A percentile compares a stretch with the other conserved stretches of the same genome.
phyloP scores from a whole-genome alignment of 2,113 vertebrate genomes.

The Naja naja region DNA sequence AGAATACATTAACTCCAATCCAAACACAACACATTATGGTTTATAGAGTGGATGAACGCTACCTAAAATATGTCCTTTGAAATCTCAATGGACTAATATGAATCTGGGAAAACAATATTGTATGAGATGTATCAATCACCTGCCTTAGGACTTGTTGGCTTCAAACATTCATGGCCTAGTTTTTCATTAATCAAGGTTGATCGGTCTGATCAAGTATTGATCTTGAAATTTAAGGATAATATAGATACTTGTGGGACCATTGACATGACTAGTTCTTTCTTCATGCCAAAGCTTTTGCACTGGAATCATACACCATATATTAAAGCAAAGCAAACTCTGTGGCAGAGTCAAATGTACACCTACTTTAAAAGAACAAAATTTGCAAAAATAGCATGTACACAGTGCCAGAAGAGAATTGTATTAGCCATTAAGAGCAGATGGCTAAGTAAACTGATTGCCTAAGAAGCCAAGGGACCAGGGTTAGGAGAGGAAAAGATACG shows the following conservation, averaged over 20 bases:
- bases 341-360: neutral
- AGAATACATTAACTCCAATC: neutral
- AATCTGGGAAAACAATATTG: neutral
- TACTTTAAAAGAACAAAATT: neutral
- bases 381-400: neutral
- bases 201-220: neutral
- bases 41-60: neutral
- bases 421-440: neutral
- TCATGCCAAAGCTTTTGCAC: neutral
- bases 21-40: neutral
- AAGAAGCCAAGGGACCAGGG: neutral
- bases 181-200: neutral
- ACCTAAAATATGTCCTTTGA: neutral
- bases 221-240: neutral
- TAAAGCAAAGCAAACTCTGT: neutral
- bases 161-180: neutral
- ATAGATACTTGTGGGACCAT: neutral
- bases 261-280: neutral
- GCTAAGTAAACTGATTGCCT: slow-evolving; percentile 13
- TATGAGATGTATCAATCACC: neutral
- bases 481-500: neutral
- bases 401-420: neutral
- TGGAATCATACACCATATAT: neutral
- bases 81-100: no score
- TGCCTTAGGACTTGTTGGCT: neutral